phyloP scores from a whole-genome alignment of 2,113 vertebrate species.

The Trogon melanurus region DNA sequence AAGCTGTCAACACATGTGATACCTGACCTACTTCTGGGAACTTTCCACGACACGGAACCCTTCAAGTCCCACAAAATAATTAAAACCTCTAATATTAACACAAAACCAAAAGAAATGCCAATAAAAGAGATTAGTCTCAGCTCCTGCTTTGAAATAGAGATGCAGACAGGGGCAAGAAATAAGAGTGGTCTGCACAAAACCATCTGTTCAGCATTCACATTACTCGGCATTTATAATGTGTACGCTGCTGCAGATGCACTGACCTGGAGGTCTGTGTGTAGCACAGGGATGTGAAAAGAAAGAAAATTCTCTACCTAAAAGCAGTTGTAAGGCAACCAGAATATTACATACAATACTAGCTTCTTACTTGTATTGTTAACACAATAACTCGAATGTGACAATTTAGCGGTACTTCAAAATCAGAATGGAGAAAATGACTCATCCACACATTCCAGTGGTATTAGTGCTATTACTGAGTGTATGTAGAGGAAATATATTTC shows the following conservation, averaged over 20 bases:
- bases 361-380: not conserved
- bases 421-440: not conserved
- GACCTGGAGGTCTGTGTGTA: conserved; percentile 7
- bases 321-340: not conserved
- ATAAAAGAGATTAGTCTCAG: not conserved
- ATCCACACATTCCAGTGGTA: not conserved
- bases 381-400: not conserved
- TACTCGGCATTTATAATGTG: conserved; percentile 17
- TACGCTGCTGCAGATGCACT: not conserved
- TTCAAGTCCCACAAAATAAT: conserved; percentile 2
- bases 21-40: conserved; percentile 16
- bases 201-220: conserved; percentile 14
- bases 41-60: not conserved
- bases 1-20: not conserved
- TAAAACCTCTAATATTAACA: not conserved
- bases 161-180: conserved; percentile 1
- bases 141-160: not conserved
- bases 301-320: not conserved
- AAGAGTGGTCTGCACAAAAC: conserved; percentile 7
- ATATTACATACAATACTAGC: not conserved
- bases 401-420: not conserved
- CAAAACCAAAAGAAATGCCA: not conserved
- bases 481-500: not conserved
- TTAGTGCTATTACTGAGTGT: not conserved
- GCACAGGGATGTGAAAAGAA: not conserved